Evolutionary conservation across 2,113 vertebrate genomes (phyloP), one percentile per base, ranked within the genome.

Genomic region (Hymenochirus boettgeri): DNA sequence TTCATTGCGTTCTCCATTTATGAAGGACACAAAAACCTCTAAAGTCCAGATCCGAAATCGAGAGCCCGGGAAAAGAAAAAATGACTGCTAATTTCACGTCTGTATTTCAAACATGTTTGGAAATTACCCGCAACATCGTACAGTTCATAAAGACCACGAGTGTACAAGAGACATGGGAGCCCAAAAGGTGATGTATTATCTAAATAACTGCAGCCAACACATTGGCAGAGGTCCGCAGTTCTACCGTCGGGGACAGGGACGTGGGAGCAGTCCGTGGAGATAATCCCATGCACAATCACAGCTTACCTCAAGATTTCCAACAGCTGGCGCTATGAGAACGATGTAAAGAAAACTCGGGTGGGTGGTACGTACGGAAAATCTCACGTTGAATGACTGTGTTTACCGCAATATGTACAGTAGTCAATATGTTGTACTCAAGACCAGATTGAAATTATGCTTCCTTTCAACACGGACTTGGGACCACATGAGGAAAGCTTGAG

Each of bases 111-210:
- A 55, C 48, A 78, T 91, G 69, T 91, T 87, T 73, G 85, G 76
- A 2, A 55, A 70, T 13, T 89, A 85, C n/a, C 71, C 88, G 87
- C 71, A 93, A 89, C 0, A 78, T 88, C 42, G 77, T 92, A 57
- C 89, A 91, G 71, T 83, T 83, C 52, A 81, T 84, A 46, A 87
- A 90, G 72, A 79, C 75, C 12, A 69, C 87, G 90, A 73, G 85
- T 88, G 81, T 90, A 90, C 77, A 89, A 82, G 80, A 65, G 89
- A 61, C 80, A n/a, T 90, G n/a, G 87, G 88, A 8, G 79, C 77
- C 1, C 61, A 85, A 65, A 80, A 75, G 19, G 85, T 90, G 64
- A 74, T 88, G n/a, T 79, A 89, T 71, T 92, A 90, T 15, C 90
- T 86, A 48, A 89, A 82, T 70, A 90, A 76, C 76, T 86, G 85